Base-by-base conservation (phyloP, 2,888 invertebrate species). In the Drosophila ezoana region DNA sequence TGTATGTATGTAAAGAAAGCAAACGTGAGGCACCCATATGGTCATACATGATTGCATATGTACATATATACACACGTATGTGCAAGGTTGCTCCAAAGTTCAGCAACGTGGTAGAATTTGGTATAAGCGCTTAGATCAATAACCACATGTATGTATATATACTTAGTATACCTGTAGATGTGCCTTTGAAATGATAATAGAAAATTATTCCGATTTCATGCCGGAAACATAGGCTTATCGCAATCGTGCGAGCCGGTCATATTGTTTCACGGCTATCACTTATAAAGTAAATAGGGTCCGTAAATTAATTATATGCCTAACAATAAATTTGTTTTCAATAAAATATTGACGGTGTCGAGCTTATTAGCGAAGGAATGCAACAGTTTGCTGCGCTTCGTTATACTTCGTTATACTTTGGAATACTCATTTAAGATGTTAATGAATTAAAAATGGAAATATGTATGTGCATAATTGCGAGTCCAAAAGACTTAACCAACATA, bases 11-110 rank as follows among this genome's bases (percentile, higher is more conserved):
- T n/a, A 28, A 28, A 43, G 43, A 37, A 61, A 60, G 32, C 10
- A 18, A 61, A 10, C 37, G 18, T 20, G 9, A 59, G 11, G 23
- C 20, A 28, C 8, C 23, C 8, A 28, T 8, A 28, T 28, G 8
- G 28, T 28, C 28, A 28, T 28, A 28, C 28, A 28, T 8, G 28
- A 8, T 28, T 28, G 28, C 28, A 60, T 23, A 13, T 28, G 44
- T 6, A 14, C 14, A 18, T 28, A 38, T 20, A 53, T 37, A 18
- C 8, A 48, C 11, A 23, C 28, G n/a, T 14, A 47, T 32, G 37
- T 40, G 41, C 62, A 33, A 37, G 57, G 47, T 49, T 44, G 48
- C 33, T 73, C 53, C 75, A 74, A 84, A 81, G 81, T 87, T 65
- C 78, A 67, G 11, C 47, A 41, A 57, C 49, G 49, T 49, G 51